Conservation (phyloP, 1,140 invertebrate genomes). For the Centruroides sculpturatus region DNA sequence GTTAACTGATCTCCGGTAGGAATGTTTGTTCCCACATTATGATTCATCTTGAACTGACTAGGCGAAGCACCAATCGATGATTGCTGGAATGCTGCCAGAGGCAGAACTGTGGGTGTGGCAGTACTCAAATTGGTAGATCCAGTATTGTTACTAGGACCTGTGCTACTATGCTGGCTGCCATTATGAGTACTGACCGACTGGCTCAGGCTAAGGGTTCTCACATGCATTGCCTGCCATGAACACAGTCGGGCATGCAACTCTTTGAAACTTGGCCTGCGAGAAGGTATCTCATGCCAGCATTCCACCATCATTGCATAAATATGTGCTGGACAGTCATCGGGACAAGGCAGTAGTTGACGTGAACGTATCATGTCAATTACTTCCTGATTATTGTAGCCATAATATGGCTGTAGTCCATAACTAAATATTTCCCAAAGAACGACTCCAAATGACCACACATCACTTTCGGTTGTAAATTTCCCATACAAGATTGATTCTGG, state of each 20-base stretch:
- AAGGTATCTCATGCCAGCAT: slow-evolving; percentile 90
- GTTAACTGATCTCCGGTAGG: neutral
- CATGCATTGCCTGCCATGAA: slow-evolving; percentile 38
- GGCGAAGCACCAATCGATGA: no score
- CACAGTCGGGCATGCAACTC: slow-evolving; percentile 46
- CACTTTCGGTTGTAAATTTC: slow-evolving; percentile 89
- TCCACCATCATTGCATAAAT: slow-evolving; percentile 91
- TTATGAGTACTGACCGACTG: slow-evolving; percentile 27
- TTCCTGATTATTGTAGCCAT: slow-evolving; percentile 88
- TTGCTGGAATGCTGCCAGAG: neutral
- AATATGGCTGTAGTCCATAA: slow-evolving; percentile 86
- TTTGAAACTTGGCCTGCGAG: slow-evolving; percentile 72
- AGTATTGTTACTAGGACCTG: slow-evolving; percentile 40
- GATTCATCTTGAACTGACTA: no score
- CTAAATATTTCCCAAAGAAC: slow-evolving; percentile 96
- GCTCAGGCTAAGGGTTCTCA: slow-evolving; percentile 3
- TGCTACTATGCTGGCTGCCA: slow-evolving; percentile 37
- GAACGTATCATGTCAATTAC: slow-evolving; percentile 92
- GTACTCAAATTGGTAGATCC: slow-evolving; percentile 32
- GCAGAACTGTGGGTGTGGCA: neutral
- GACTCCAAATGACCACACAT: slow-evolving; percentile 96
- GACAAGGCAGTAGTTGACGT: slow-evolving; percentile 76
- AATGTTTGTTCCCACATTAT: no score
- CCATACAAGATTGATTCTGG: slow-evolving; percentile 93
- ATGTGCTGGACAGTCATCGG: slow-evolving; percentile 73